A percentile compares a stretch with the other conserved stretches of the same genome.
Conservation (phyloP, 2,113 vertebrate species). For the Ploceus nigricollis region DNA sequence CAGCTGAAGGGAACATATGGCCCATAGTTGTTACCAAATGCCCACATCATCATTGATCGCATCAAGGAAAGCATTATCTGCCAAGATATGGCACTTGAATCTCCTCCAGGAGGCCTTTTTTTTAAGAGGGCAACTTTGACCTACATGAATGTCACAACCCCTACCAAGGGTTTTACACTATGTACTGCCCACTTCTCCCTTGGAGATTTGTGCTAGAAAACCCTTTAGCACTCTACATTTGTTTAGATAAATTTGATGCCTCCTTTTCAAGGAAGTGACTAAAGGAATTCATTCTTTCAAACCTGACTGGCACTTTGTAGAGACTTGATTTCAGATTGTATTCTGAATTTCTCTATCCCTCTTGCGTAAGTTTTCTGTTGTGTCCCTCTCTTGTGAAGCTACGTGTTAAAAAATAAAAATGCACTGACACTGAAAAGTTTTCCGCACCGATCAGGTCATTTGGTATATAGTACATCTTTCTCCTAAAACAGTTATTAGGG, state of each 20-base stretch:
- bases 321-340: neutral
- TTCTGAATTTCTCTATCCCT: neutral
- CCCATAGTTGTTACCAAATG: constrained; percentile 21
- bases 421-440: neutral
- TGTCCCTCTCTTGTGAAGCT: neutral
- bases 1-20: constrained; percentile 52
- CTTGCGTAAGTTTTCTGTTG: neutral
- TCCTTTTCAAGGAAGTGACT: neutral
- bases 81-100: neutral
- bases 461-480: neutral
- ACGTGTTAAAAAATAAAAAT: neutral
- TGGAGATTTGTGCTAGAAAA: neutral
- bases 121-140: neutral
- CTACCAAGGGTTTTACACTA: neutral
- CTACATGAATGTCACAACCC: neutral
- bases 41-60: neutral
- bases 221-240: neutral
- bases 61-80: neutral
- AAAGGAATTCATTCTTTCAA: neutral
- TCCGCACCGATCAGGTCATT: neutral
- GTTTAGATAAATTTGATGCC: neutral
- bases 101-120: neutral
- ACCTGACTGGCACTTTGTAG: neutral
- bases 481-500: neutral
- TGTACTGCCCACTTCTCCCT: neutral